Evolutionary conservation across 2,113 vertebrate species (phyloP).

Genomic region (Bambusicola thoracicus): DNA sequence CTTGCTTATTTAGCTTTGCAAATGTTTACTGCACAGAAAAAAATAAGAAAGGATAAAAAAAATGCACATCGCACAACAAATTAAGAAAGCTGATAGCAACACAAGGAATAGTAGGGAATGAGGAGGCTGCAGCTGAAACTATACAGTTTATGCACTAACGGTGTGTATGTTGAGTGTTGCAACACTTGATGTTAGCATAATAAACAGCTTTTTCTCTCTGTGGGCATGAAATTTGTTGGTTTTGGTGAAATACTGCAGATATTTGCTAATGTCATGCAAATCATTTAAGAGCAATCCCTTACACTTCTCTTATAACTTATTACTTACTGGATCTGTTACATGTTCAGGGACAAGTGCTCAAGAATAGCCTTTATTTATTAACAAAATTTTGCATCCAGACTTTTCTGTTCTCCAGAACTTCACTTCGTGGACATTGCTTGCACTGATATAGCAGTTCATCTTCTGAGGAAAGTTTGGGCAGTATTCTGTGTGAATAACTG

Average conservation of each 20-base stretch:
- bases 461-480: neutral
- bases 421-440: neutral
- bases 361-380: neutral
- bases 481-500: neutral
- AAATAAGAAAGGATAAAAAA: neutral
- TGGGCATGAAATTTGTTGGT: neutral
- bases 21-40: conserved; percentile 1
- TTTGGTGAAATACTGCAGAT: neutral
- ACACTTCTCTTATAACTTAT: neutral
- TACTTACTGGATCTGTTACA: neutral
- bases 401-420: neutral
- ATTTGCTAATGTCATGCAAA: neutral
- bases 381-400: neutral
- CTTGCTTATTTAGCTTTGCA: neutral
- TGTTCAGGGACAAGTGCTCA: neutral
- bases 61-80: neutral
- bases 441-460: accelerated
- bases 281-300: neutral
- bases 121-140: neutral
- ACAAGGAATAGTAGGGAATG: neutral
- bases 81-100: neutral
- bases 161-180: neutral
- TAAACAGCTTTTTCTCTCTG: neutral
- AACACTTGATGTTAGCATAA: neutral
- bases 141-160: neutral